Evolutionary conservation across 2,113 vertebrate genomes (phyloP), one percentile per base, ranked within the genome.

Genomic region (Neodontobutis hainanensis): DNA sequence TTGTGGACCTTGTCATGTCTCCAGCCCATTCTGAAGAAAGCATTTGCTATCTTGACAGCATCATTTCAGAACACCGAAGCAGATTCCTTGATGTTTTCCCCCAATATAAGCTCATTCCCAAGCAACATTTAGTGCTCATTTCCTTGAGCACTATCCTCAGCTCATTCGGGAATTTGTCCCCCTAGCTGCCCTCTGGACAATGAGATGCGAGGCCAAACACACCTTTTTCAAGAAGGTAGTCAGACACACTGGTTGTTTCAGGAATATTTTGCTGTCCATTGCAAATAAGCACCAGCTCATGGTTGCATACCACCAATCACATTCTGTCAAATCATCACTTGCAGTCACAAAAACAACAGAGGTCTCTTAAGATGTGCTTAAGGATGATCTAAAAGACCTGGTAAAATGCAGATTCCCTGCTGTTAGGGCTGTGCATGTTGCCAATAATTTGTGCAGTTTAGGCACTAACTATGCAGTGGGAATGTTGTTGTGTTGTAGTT

Each of bases 401-500:
- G 44, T 45, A 71, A 62, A 27, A 27, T 3, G 19, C 19, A 27
- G 19, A 27, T 27, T 27, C 61, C 51, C 14, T 66, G 66, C 56
- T 1, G 70, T 43, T 48, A 50, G 9, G 10, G 70, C 34, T 55
- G 65, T 77, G 7, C 44, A 66, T 61, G 36, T 34, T 2, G 55
- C 65, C 65, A 46, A 70, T 2, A 66, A 40, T 55, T 47, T 75
- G 16, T 67, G 45, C 42, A 63, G 36, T 40, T 46, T 49, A 14
- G 55, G 57, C 42, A 15, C 0, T 0, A 52, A 64, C 4, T 80
- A 78, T 9, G 70, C 9, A 71, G 62, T 58, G 19, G 71, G 70
- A 14, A 77, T 75, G 57, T 77, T 27, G 19, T 27, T 77, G 44
- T 42, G 45, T 12, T 58, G 61, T 62, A 72, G 71, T 36, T 67